Conservation (phyloP, 2,888 invertebrate genomes). For the Leucoma salicis region DNA sequence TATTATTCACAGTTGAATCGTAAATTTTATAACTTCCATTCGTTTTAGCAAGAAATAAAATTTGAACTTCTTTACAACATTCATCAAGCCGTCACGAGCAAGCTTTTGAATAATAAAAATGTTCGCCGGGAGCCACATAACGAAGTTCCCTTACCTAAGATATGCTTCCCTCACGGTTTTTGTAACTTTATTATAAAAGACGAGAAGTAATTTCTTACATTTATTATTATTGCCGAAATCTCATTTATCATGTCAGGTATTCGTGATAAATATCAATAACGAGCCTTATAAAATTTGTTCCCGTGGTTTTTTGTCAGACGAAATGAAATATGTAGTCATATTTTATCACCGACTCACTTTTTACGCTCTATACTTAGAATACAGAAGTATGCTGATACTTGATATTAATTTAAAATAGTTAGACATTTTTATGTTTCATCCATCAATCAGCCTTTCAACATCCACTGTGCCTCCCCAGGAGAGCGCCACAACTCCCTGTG, state of each 20-base stretch:
- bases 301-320: constrained; percentile 18
- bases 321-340: constrained; percentile 37
- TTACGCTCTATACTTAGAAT: too few relatives aligned
- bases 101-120: constrained; percentile 75
- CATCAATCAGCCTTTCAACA: too few relatives aligned
- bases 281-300: constrained; percentile 32
- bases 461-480: too few relatives aligned
- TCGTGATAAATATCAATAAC: constrained; percentile 43
- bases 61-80: constrained; percentile 71
- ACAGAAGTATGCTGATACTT: too few relatives aligned
- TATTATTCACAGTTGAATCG: constrained; percentile 48
- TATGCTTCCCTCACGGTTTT: constrained; percentile 32
- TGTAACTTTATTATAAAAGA: constrained; percentile 44
- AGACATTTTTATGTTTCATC: too few relatives aligned
- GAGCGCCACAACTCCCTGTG: too few relatives aligned
- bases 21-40: constrained; percentile 56
- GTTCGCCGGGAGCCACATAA: constrained; percentile 37
- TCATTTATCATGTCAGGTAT: constrained; percentile 39
- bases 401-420: constrained; percentile 22
- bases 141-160: constrained; percentile 28
- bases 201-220: constrained; percentile 47
- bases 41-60: constrained; percentile 63
- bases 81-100: constrained; percentile 73
- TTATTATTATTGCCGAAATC: constrained; percentile 48
- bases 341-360: constrained; percentile 26